phyloP scores from a whole-genome alignment of 2,797 vertebrate species.

The Fistularia commersonii region DNA sequence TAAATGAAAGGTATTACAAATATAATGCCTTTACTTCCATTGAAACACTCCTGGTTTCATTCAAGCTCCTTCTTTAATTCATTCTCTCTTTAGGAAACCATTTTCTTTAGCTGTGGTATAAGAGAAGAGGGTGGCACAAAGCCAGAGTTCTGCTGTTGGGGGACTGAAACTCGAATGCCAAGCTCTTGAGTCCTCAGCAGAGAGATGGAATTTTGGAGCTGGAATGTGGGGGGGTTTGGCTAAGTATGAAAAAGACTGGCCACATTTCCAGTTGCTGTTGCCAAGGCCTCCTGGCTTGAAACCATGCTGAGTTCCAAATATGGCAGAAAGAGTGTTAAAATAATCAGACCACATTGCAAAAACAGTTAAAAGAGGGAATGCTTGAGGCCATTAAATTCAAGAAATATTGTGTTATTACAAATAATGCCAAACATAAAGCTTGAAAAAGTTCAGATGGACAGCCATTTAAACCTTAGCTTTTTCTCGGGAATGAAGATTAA shows the following conservation, averaged over 20 bases:
- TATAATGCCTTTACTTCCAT: constrained; percentile 42
- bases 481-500: too few relatives aligned
- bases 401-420: too few relatives aligned
- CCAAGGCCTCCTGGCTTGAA: constrained; percentile 51
- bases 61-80: constrained; percentile 25
- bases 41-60: constrained; percentile 33
- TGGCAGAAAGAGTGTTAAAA: constrained; percentile 41
- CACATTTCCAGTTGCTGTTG: constrained; percentile 45
- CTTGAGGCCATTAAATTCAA: too few relatives aligned
- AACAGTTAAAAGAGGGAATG: not conserved
- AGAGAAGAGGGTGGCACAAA: constrained; percentile 41
- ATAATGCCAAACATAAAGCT: too few relatives aligned
- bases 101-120: constrained; percentile 36
- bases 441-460: too few relatives aligned
- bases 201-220: constrained; percentile 62
- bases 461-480: too few relatives aligned
- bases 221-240: constrained; percentile 63
- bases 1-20: constrained; percentile 44
- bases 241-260: constrained; percentile 64
- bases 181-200: constrained; percentile 50
- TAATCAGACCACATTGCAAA: constrained; percentile 16
- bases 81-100: too few relatives aligned
- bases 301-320: constrained; percentile 51
- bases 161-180: constrained; percentile 61
- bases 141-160: constrained; percentile 45